Conservation (phyloP, 2,113 vertebrate species). For the Erythrocercus mccallii region DNA sequence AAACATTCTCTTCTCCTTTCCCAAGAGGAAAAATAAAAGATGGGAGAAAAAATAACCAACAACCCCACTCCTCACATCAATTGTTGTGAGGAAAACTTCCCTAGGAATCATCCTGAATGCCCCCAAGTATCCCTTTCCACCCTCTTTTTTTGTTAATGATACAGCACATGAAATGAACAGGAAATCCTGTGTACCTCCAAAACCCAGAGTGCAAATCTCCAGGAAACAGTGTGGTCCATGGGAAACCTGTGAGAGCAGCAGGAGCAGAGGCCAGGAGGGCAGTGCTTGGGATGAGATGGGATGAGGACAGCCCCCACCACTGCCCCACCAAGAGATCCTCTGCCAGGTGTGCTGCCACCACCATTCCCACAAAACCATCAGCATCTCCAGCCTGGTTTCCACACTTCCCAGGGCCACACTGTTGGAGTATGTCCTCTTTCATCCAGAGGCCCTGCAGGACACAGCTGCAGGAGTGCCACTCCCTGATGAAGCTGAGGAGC, state of each 20-base stretch:
- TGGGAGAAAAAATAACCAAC: background rate
- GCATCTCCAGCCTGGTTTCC: background rate
- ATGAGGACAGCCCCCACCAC: too few species aligned
- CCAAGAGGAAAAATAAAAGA: background rate
- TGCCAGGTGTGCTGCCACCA: background rate
- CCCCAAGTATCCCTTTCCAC: background rate
- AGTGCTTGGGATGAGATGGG: background rate
- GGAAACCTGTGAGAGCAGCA: background rate
- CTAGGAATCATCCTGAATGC: background rate
- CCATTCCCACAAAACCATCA: background rate
- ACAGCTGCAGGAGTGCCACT: background rate
- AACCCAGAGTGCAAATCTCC: background rate
- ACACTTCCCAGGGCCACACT: background rate
- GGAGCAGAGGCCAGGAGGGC: background rate
- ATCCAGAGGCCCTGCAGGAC: background rate
- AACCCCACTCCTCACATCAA: background rate
- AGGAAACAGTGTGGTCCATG: fast-evolving
- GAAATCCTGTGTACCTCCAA: background rate
- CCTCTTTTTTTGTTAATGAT: background rate
- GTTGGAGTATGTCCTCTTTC: fast-evolving
- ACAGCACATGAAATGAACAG: background rate
- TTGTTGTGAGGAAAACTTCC: background rate
- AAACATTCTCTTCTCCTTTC: background rate
- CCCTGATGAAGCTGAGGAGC: background rate
- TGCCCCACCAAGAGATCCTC: background rate